Conservation (phyloP, 2,888 invertebrate genomes). For the Archips xylosteana region DNA sequence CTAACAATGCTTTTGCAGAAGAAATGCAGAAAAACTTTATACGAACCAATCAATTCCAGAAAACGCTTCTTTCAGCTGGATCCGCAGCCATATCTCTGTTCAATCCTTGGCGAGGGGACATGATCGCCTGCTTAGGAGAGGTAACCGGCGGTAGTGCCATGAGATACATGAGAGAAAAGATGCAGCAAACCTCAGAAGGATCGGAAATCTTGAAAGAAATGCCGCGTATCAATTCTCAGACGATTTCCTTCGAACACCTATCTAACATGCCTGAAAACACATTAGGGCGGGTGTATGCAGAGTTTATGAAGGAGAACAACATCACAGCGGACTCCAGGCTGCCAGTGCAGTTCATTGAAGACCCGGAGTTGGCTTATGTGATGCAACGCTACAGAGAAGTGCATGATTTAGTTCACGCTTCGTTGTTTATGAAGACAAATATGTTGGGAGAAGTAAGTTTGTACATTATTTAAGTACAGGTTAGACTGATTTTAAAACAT, state of each 20-base stretch:
- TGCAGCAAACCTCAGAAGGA: slow-evolving; percentile 93
- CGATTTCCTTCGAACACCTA: slow-evolving; percentile 91
- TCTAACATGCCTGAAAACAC: slow-evolving; percentile 91
- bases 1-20: slow-evolving; percentile 80
- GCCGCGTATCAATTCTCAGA: slow-evolving; percentile 94
- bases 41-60: slow-evolving; percentile 90
- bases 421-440: slow-evolving; percentile 96
- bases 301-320: slow-evolving; percentile 93
- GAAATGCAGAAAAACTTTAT: slow-evolving; percentile 88
- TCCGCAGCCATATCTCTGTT: slow-evolving; percentile 93
- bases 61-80: slow-evolving; percentile 91
- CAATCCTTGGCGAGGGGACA: slow-evolving; percentile 93
- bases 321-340: slow-evolving; percentile 97
- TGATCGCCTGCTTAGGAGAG: slow-evolving; percentile 98
- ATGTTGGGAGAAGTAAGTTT: slow-evolving; percentile 91
- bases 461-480: no score
- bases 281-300: slow-evolving; percentile 93
- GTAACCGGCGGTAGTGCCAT: slow-evolving; percentile 92
- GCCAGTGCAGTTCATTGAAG: slow-evolving; percentile 96
- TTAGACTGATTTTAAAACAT: no score
- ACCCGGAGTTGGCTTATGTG: slow-evolving; percentile 96
- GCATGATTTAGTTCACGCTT: slow-evolving; percentile 97
- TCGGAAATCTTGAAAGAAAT: slow-evolving; percentile 89
- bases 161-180: slow-evolving; percentile 89
- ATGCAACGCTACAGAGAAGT: slow-evolving; percentile 99